phyloP scores from a whole-genome alignment of 2,888 invertebrate genomes.

The Tetramorium bicarinatum region DNA sequence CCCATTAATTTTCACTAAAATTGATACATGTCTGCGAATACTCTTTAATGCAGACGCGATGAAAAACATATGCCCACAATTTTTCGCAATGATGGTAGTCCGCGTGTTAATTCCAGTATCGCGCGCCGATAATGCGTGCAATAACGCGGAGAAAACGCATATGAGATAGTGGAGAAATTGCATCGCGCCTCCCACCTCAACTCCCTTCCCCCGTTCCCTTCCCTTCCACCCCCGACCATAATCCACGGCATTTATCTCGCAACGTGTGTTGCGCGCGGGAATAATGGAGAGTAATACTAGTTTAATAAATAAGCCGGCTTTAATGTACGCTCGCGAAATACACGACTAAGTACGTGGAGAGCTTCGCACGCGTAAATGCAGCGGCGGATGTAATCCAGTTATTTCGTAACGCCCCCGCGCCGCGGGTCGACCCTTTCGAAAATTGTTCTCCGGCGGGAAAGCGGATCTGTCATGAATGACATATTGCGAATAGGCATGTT shows the following conservation, averaged over 20 bases:
- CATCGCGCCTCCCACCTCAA: background rate
- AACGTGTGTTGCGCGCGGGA: slow-evolving; percentile 41
- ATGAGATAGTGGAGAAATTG: slow-evolving; percentile 45
- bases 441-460: slow-evolving; percentile 30
- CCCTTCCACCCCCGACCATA: background rate
- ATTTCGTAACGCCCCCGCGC: slow-evolving; percentile 13
- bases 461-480: slow-evolving; percentile 19
- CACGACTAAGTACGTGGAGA: slow-evolving; percentile 32
- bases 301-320: slow-evolving; percentile 53
- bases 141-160: slow-evolving; percentile 39
- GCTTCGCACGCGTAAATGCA: slow-evolving; percentile 29
- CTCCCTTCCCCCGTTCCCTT: too few species aligned
- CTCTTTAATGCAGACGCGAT: background rate
- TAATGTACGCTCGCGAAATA: slow-evolving; percentile 44
- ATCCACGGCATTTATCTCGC: slow-evolving; percentile 53
- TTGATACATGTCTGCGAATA: background rate
- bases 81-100: background rate
- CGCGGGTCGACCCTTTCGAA: slow-evolving; percentile 30
- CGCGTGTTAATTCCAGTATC: slow-evolving; percentile 40
- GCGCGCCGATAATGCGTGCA: slow-evolving; percentile 44
- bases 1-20: slow-evolving; percentile 2
- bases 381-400: slow-evolving; percentile 41
- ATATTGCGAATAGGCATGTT: background rate
- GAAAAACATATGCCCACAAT: background rate
- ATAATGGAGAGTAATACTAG: slow-evolving; percentile 52